Percentiles rank a stretch among this genome's conserved stretches.
Evolutionary conservation across 1,140 invertebrate species (phyloP).

Genomic region (Musca domestica): DNA sequence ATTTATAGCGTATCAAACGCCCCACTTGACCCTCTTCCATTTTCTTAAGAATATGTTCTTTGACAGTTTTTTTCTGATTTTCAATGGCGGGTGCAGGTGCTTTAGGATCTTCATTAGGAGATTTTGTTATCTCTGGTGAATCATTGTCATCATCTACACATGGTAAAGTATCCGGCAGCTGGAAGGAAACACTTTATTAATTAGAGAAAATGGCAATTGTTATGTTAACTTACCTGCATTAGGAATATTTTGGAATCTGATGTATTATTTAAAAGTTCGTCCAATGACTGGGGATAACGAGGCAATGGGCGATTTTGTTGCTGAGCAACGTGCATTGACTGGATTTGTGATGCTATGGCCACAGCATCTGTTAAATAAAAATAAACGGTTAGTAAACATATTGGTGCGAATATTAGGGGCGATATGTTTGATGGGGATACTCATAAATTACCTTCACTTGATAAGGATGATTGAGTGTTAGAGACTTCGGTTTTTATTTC

Average conservation of each 20-base stretch:
- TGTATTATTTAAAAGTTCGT: constrained; percentile 33
- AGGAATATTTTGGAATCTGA: constrained; percentile 42
- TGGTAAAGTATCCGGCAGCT: constrained; percentile 57
- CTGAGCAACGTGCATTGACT: constrained; percentile 30
- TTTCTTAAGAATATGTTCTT: constrained; percentile 33
- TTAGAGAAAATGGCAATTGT: neutral
- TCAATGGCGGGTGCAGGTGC: constrained; percentile 10
- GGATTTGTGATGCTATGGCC: constrained; percentile 35
- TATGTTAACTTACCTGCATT: constrained; percentile 35
- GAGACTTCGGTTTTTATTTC: constrained; percentile 31
- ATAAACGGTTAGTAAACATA: neutral
- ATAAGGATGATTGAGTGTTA: neutral
- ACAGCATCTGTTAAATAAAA: constrained; percentile 28
- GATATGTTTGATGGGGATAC: neutral
- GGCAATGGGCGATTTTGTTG: constrained; percentile 37
- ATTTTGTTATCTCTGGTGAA: constrained; percentile 30
- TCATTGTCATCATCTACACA: constrained; percentile 49
- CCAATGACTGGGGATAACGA: constrained; percentile 39
- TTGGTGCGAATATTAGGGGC: neutral
- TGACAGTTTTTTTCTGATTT: constrained; percentile 17
- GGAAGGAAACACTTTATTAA: constrained; percentile 21
- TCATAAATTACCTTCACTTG: constrained; percentile 3
- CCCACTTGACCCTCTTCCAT: constrained; percentile 61
- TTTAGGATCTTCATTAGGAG: constrained; percentile 6
- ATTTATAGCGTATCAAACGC: constrained; percentile 58